These are phyloP conservation scores for Parasteatoda lunata DNA, from an alignment of 2,888 invertebrate genomes.

Conservation along the genomic window DNA sequence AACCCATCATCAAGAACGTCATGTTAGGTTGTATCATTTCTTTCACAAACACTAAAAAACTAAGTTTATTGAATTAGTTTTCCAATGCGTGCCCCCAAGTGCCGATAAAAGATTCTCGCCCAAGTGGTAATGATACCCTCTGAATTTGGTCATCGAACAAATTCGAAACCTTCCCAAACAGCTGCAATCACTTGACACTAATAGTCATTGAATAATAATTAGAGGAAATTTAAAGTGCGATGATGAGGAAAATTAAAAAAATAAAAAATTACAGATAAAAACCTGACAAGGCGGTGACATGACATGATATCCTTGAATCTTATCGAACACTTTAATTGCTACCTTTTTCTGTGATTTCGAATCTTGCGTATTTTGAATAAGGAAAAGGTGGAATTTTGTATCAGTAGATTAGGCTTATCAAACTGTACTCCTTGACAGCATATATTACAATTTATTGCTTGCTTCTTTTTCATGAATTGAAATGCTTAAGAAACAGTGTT, in stretches of 20 bases:
- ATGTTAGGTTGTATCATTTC: slow-evolving; percentile 21
- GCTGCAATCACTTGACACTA: slow-evolving; percentile 60
- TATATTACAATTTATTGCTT: too few relatives aligned
- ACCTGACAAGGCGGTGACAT: slow-evolving; percentile 48
- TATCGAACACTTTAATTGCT: slow-evolving; percentile 55
- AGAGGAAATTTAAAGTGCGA: slow-evolving; percentile 8
- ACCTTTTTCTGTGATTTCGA: slow-evolving; percentile 28
- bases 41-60: background rate
- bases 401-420: too few relatives aligned
- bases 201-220: slow-evolving; percentile 66
- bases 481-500: too few relatives aligned
- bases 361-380: slow-evolving; percentile 11
- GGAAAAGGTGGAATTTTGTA: slow-evolving; percentile 31
- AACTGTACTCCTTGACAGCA: too few relatives aligned
- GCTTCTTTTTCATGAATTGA: too few relatives aligned
- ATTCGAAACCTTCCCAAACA: slow-evolving; percentile 60
- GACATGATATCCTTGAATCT: slow-evolving; percentile 38
- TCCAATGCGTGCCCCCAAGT: slow-evolving; percentile 7
- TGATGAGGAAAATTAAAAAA: background rate
- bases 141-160: slow-evolving; percentile 44
- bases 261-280: background rate
- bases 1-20: slow-evolving; percentile 6
- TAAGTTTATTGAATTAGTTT: slow-evolving; percentile 35
- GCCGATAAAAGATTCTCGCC: slow-evolving; percentile 19
- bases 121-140: slow-evolving; percentile 58